Evolutionary conservation across 2,113 vertebrate species (phyloP).

Genomic region (Thoracochromis brauschi): DNA sequence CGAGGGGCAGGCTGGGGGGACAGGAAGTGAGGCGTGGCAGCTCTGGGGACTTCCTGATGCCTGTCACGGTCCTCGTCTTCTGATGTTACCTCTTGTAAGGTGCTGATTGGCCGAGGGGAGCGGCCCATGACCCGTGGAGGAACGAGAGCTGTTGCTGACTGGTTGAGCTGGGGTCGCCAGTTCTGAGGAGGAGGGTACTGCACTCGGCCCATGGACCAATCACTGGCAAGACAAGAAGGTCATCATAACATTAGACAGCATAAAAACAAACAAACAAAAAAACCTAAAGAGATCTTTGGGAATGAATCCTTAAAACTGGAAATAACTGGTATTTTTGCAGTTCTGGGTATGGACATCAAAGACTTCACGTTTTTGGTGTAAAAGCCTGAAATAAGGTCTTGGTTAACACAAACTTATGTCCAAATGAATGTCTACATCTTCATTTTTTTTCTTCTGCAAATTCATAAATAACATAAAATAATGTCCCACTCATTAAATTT

Average conservation of each 20-base stretch:
- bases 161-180: conserved; percentile 67
- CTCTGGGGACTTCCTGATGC: conserved; percentile 49
- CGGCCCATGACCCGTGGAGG: conserved; percentile 70
- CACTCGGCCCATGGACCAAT: conserved; percentile 60
- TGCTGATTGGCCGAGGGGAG: conserved; percentile 72
- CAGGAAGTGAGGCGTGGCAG: conserved; percentile 68
- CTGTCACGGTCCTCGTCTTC: conserved; percentile 72
- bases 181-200: conserved; percentile 67
- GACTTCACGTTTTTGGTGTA: background rate
- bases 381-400: background rate
- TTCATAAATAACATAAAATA: background rate
- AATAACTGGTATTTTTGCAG: background rate
- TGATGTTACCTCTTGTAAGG: conserved; percentile 74
- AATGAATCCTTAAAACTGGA: fast-evolving
- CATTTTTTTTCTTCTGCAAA: fast-evolving
- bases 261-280: background rate
- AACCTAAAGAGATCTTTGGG: background rate
- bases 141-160: conserved; percentile 72
- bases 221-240: conserved; percentile 45
- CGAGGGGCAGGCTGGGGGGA: conserved; percentile 67
- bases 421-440: fast-evolving
- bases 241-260: background rate
- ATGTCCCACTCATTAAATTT: background rate
- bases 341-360: background rate
- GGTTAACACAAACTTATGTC: background rate